Evolutionary conservation across 2,113 vertebrate species (phyloP).

Genomic region (Procavia capensis): DNA sequence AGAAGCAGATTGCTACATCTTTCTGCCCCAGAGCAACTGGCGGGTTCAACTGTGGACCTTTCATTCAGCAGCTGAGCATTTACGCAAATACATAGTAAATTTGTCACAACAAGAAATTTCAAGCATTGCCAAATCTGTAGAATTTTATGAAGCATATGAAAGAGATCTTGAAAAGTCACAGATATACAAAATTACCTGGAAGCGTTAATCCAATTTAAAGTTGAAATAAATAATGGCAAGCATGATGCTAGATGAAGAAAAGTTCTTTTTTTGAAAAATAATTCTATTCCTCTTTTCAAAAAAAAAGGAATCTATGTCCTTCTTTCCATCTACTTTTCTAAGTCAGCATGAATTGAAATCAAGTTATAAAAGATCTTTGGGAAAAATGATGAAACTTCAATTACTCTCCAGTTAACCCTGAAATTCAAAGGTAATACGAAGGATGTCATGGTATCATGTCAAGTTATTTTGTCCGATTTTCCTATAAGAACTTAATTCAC

Average conservation of each 20-base stretch:
- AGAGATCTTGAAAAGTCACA: not conserved
- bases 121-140: not conserved
- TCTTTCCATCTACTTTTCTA: not conserved
- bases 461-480: not conserved
- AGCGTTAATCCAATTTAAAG: slow-evolving; percentile 29
- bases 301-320: not conserved
- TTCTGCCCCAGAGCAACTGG: not conserved
- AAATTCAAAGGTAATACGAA: not conserved
- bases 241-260: not conserved
- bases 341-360: slow-evolving; percentile 10
- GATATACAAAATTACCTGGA: not conserved
- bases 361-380: not conserved
- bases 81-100: not conserved
- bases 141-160: not conserved
- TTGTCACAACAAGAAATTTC: not conserved
- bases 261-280: not conserved
- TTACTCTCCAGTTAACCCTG: not conserved
- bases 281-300: not conserved
- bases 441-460: not conserved
- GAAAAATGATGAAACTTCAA: not conserved
- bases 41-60: not conserved
- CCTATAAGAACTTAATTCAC: not conserved
- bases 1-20: not conserved
- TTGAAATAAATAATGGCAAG: slow-evolving; percentile 22
- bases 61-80: not conserved